phyloP scores from a whole-genome alignment of 1,140 invertebrate genomes.

The Asobara japonica region DNA sequence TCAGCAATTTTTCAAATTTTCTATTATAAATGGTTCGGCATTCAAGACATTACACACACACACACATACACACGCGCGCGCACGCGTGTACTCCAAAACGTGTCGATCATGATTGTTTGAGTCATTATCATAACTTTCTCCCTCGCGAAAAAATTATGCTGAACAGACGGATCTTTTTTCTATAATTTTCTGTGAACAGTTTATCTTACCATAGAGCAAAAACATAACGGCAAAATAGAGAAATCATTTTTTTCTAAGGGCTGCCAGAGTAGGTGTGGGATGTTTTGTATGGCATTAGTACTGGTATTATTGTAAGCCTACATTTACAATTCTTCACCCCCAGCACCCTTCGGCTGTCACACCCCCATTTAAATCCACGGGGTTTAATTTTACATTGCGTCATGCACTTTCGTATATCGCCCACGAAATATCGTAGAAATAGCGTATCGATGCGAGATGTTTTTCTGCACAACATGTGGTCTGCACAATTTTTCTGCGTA shows the following conservation, averaged over 20 bases:
- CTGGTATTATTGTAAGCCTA: slow-evolving; percentile 61
- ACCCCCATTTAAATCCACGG: slow-evolving; percentile 31
- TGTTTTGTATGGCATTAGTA: slow-evolving; percentile 59
- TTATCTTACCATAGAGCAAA: neutral
- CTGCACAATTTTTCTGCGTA: too few species aligned
- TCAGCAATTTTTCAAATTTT: too few species aligned
- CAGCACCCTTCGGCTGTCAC: neutral
- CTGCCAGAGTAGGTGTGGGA: neutral
- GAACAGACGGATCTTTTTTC: neutral
- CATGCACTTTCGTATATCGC: slow-evolving; percentile 31
- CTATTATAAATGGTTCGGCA: too few species aligned
- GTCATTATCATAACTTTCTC: too few species aligned
- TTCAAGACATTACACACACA: too few species aligned
- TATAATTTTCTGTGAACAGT: neutral
- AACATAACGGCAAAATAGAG: slow-evolving; percentile 9
- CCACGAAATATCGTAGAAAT: neutral
- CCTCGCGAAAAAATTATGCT: too few species aligned
- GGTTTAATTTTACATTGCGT: slow-evolving; percentile 54
- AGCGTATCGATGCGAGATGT: too few species aligned
- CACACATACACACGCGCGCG: too few species aligned
- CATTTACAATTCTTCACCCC: slow-evolving; percentile 57
- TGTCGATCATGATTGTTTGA: too few species aligned
- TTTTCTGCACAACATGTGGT: too few species aligned
- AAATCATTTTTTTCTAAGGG: neutral
- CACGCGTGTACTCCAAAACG: too few species aligned